Percentiles rank a stretch among this genome's conserved stretches.
These are phyloP conservation scores for Silurus lanzhouensis DNA, from an alignment of 2,797 vertebrate genomes.

Conservation along the genomic window DNA sequence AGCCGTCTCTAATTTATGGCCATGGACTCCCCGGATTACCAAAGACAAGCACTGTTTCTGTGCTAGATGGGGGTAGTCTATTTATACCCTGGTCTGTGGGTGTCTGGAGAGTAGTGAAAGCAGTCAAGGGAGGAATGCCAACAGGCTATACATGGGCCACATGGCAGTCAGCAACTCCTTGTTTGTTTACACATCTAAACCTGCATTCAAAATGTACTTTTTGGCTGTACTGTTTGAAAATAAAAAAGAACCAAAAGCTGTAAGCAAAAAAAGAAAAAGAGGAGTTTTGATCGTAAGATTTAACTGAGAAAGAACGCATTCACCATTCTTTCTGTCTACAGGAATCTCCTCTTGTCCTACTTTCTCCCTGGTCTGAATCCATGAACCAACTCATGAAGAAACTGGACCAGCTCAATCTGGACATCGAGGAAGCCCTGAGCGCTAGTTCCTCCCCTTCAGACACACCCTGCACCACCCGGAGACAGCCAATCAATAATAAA, in stretches of 20 bases:
- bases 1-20: conserved; percentile 67
- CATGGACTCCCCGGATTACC: conserved; percentile 58
- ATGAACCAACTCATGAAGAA: conserved; percentile 85
- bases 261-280: background rate
- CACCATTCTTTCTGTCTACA: conserved; percentile 51
- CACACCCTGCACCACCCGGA: conserved; percentile 74
- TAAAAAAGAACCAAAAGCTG: no score
- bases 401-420: conserved; percentile 83
- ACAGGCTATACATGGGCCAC: conserved; percentile 59
- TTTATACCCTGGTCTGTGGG: conserved; percentile 62
- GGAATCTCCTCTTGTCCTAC: conserved; percentile 69
- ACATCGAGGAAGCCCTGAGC: conserved; percentile 88
- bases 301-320: no score
- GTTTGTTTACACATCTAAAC: conserved; percentile 37
- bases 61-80: conserved; percentile 59
- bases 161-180: conserved; percentile 55
- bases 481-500: conserved; percentile 69
- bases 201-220: background rate
- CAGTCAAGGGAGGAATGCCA: conserved; percentile 62
- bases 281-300: no score
- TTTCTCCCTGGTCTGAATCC: conserved; percentile 79
- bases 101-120: conserved; percentile 52
- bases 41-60: conserved; percentile 60
- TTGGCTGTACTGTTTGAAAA: background rate
- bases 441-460: conserved; percentile 75